Percentiles rank a stretch among this genome's conserved stretches.
These are phyloP conservation scores for Drosophila bocqueti DNA, from an alignment of 1,140 invertebrate genomes.

Conservation along the genomic window DNA sequence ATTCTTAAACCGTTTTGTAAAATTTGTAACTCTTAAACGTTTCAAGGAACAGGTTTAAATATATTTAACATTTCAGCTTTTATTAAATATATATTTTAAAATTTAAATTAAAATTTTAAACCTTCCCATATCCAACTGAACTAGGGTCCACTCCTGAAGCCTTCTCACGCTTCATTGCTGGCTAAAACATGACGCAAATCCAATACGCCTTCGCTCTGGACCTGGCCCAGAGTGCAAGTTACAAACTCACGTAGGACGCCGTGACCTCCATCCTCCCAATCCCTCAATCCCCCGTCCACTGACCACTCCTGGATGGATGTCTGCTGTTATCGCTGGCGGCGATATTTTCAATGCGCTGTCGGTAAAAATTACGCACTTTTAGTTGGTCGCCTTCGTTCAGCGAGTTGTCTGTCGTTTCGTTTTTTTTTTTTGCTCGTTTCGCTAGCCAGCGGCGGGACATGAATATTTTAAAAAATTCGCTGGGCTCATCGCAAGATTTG, in stretches of 20 bases:
- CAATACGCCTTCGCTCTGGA: slow-evolving; percentile 28
- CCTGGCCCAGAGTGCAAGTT: slow-evolving; percentile 60
- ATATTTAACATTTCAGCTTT: background rate
- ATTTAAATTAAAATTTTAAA: background rate
- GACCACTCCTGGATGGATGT: slow-evolving; percentile 1
- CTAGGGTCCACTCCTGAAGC: slow-evolving; percentile 8
- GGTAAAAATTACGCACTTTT: slow-evolving; percentile 82
- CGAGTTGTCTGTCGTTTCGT: slow-evolving; percentile 41
- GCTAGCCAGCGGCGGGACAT: slow-evolving; percentile 74
- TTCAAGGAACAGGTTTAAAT: too few relatives aligned
- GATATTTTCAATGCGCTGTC: slow-evolving; percentile 76
- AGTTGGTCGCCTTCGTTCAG: slow-evolving; percentile 63
- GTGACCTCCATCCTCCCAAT: slow-evolving; percentile 8
- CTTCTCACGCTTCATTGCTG: slow-evolving; percentile 26
- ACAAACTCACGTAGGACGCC: slow-evolving; percentile 65
- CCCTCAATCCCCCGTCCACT: background rate
- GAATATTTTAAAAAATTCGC: slow-evolving; percentile 79
- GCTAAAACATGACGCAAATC: slow-evolving; percentile 44
- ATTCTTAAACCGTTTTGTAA: too few relatives aligned
- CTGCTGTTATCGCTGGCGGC: slow-evolving; percentile 56
- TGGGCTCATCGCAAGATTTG: slow-evolving; percentile 50
- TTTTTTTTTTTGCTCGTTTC: slow-evolving; percentile 22
- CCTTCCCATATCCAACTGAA: background rate
- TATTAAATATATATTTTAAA: background rate
- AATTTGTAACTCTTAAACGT: too few relatives aligned